These are phyloP conservation scores for Xiphias gladius DNA, from an alignment of 2,113 vertebrate genomes.

Conservation along the genomic window DNA sequence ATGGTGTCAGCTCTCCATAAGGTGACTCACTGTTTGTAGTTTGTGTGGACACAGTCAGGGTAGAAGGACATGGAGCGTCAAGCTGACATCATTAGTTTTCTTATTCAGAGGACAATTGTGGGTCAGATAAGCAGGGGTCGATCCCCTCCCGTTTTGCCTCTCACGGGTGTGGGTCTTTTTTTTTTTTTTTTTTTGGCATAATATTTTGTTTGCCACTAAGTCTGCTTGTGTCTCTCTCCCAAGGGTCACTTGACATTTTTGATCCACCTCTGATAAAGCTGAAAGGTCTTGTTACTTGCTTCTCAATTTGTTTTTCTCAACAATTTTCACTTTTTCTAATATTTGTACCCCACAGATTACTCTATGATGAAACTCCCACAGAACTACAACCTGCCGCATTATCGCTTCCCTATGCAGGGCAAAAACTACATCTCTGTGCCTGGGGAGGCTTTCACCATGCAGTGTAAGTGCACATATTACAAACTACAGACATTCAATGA, in stretches of 20 bases:
- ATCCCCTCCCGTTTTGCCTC: conserved; percentile 23
- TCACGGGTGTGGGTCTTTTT: conserved; percentile 25
- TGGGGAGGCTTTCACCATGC: conserved; percentile 87
- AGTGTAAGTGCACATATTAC: conserved; percentile 84
- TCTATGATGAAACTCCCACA: conserved; percentile 87
- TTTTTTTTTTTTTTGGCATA: conserved; percentile 28
- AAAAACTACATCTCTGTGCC: conserved; percentile 93
- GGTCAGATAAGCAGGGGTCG: conserved; percentile 46
- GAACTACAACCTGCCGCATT: conserved; percentile 84
- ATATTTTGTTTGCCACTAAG: conserved; percentile 53
- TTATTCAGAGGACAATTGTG: conserved; percentile 26
- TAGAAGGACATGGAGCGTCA: conserved; percentile 17
- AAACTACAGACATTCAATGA: conserved; percentile 20
- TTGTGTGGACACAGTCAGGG: conserved; percentile 37
- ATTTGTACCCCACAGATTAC: conserved; percentile 86
- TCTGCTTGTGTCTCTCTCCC: conserved; percentile 37
- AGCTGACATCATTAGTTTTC: conserved; percentile 68
- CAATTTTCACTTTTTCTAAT: conserved; percentile 32
- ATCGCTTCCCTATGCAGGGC: conserved; percentile 91
- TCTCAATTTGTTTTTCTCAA: conserved; percentile 22
- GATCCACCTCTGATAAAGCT: conserved; percentile 36
- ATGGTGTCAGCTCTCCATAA: conserved; percentile 32
- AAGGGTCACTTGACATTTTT: conserved; percentile 18
- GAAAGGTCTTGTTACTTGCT: conserved; percentile 5
- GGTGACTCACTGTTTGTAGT: conserved; percentile 63